Evolutionary conservation across 2,888 invertebrate genomes (phyloP), one percentile per base, ranked within the genome.

Genomic region (Drosophila birchii): DNA sequence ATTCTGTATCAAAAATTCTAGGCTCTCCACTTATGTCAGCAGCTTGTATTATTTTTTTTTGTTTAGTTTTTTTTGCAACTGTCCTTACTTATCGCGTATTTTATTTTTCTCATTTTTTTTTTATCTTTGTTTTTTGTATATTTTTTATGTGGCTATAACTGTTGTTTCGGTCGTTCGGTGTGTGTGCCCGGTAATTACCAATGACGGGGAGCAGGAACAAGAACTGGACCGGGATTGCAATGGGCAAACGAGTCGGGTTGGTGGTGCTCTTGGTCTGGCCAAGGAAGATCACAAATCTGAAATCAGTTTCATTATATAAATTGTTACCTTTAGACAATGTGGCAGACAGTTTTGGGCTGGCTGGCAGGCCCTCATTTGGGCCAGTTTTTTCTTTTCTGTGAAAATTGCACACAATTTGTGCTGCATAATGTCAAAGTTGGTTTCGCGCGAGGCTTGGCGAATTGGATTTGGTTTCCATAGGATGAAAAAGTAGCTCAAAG

Each of bases 291-390:
- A 86, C 79, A 85, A 87, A 86, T 88, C 85, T 89, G 82, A 85
- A 84, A 85, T 84, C 89, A 89, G 84, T 84, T 84, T 87, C 88
- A 84, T 84, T 84, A 87, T 85, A 84, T 82, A 84, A 84, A 84
- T 84, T 85, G 88, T 84, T 87, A 87, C 88, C 88, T 84, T 84
- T 87, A 80, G 84, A 87, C 84, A 39, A 67, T 80, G 75, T 85
- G 82, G 80, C 82, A 88, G 88, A 81, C 86, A 87, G 63, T 71
- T 71, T 71, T 58, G 59, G 51, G 39, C 44, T 26, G 38, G 9
- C 34, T 34, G 51, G 20, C 51, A 43, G 47, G 23, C 29, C 59
- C 69, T 80, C 80, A 82, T 64, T 79, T 79, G 76, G 61, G 69
- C 70, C 54, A 54, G 55, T 55, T 51, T 43, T 51, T 62, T 36